A percentile compares a stretch with the other conserved stretches of the same genome.
Conservation (phyloP, 2,113 vertebrate species). For the Megalops atlanticus region DNA sequence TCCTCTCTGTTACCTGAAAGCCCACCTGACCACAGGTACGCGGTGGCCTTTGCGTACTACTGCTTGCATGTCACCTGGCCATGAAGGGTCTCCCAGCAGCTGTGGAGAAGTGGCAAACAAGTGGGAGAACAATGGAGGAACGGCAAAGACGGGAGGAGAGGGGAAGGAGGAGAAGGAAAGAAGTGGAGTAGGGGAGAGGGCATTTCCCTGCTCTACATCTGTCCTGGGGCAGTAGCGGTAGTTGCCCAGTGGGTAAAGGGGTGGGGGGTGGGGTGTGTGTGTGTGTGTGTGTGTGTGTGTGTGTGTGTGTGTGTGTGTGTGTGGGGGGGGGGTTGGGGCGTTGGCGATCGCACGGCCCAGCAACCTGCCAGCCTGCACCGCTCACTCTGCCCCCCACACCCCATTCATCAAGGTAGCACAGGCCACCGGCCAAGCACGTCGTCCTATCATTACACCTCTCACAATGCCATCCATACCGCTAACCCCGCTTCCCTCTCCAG, state of each 20-base stretch:
- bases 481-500: constrained; percentile 99
- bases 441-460: constrained; percentile 99
- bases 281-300: constrained; percentile 9
- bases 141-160: background rate
- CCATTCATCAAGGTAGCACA: constrained; percentile 99
- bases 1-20: background rate
- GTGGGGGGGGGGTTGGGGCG: constrained; percentile 12
- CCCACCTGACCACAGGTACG: background rate
- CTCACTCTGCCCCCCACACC: constrained; percentile 89
- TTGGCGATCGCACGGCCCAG: constrained; percentile 82
- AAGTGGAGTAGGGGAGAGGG: constrained; percentile 76
- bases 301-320: constrained; percentile 22
- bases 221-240: constrained; percentile 64
- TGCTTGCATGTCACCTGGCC: background rate
- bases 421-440: constrained; percentile 99
- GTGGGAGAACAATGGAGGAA: background rate
- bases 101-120: background rate
- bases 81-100: background rate
- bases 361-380: constrained; percentile 72
- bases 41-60: background rate
- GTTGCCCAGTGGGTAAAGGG: background rate
- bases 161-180: constrained; percentile 50
- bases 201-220: constrained; percentile 78
- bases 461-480: constrained; percentile 99
- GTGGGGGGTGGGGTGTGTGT: constrained; percentile 46